Conservation (phyloP, 2,797 vertebrate species). For the Picus viridis region DNA sequence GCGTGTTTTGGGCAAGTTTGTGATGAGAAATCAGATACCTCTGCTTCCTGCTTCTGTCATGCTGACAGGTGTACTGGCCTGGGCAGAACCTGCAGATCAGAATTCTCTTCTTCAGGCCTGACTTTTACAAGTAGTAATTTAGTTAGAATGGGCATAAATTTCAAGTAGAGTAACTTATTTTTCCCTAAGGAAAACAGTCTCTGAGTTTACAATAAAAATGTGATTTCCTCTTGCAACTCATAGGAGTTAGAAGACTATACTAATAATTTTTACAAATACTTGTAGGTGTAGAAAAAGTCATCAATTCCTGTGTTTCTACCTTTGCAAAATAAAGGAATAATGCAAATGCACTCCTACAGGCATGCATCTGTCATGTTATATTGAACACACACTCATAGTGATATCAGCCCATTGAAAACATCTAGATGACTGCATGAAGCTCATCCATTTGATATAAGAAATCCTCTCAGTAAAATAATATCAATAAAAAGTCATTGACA, state of each 20-base stretch:
- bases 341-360: neutral
- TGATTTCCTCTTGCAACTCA: neutral
- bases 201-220: neutral
- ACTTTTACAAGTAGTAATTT: neutral
- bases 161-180: neutral
- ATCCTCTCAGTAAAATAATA: neutral
- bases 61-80: conserved; percentile 53
- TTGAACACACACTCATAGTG: neutral
- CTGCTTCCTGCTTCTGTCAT: conserved; percentile 39
- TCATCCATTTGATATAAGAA: neutral
- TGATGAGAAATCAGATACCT: conserved; percentile 39
- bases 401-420: neutral
- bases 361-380: neutral
- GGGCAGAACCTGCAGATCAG: neutral
- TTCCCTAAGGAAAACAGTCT: neutral
- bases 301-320: neutral
- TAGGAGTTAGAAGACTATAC: neutral
- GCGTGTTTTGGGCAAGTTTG: conserved; percentile 49
- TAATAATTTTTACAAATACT: neutral
- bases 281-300: neutral
- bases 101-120: neutral
- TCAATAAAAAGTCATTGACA: neutral
- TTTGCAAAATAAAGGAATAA: neutral
- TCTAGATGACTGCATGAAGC: neutral
- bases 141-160: neutral